phyloP scores from a whole-genome alignment of 2,113 vertebrate genomes.

The Grammomys dolichurus region DNA sequence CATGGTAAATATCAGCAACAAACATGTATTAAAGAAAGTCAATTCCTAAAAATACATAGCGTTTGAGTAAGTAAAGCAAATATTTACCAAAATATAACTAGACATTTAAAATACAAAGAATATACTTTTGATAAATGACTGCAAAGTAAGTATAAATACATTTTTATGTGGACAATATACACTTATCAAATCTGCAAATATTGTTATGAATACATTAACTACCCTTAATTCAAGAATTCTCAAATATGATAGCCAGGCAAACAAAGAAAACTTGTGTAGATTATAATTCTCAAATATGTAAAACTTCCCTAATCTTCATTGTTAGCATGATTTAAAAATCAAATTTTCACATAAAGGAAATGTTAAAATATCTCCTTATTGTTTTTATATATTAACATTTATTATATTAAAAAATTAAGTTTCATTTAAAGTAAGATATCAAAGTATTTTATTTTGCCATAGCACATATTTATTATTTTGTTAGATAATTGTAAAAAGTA shows the following conservation, averaged over 20 bases:
- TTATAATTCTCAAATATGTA: neutral
- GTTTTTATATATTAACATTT: neutral
- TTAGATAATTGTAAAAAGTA: neutral
- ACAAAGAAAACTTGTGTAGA: neutral
- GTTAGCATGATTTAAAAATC: neutral
- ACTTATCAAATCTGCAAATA: neutral
- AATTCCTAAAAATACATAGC: neutral
- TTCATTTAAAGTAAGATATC: neutral
- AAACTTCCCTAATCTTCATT: neutral
- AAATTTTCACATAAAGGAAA: neutral
- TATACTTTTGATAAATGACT: neutral
- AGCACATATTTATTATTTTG: neutral
- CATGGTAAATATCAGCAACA: neutral
- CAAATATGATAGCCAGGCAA: neutral
- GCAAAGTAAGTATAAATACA: neutral
- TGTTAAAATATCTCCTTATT: neutral
- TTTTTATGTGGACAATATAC: neutral
- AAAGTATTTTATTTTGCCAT: constrained; percentile 1
- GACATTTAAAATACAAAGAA: neutral
- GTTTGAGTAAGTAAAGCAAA: neutral
- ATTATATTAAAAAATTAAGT: neutral
- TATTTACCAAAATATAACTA: neutral
- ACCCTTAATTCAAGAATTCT: neutral
- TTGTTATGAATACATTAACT: neutral
- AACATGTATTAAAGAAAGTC: neutral